Base-by-base conservation (phyloP, 2,888 invertebrate genomes). In the Chymomyza fuscimana region DNA sequence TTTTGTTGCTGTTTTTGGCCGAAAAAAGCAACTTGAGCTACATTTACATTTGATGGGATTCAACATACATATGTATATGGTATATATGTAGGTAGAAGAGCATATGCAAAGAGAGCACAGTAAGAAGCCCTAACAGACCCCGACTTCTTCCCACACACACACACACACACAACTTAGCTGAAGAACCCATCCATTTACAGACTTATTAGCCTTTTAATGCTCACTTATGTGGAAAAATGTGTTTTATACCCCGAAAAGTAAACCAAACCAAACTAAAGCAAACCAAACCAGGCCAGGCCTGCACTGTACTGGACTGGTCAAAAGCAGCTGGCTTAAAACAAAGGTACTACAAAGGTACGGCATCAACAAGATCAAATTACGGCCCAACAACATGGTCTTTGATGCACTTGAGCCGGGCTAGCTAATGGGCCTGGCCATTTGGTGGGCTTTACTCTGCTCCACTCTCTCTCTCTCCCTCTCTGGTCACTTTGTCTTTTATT, bases 21-120 rank as follows among this genome's bases (percentile, higher is more conserved):
- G 7, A 62, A 58, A 5, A 46, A 7, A 51, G 19, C 70, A 85
- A 81, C 81, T 76, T 79, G 87, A 86, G 85, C 78, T 72, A 72
- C 71, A 76, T 74, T 83, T 75, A 86, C 84, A 86, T 83, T 83
- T 84, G 80, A 86, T 79, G 79, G 83, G 85, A 79, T 82, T 86
- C 73, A 60, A 82, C 78, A 78, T 32, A 9, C 2, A 4, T 25
- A 25, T 0, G 2, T 19, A 19, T 19, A 19, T 19, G 19, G 19
- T 19, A 19, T 19, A 19, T 19, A 19, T 19, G 32, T 32, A 5
- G 32, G 32, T 32, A 6, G 32, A 15, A 25, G 40, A 56, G 22
- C n/a, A 40, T 36, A 6, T 54, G 54, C 51, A 56, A 65, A 32
- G n/a, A 63, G 15, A 32, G 25, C 16, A 51, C n/a, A 5, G 10